Conservation (phyloP, 2,888 invertebrate genomes). For the Cheilosia vernalis region DNA sequence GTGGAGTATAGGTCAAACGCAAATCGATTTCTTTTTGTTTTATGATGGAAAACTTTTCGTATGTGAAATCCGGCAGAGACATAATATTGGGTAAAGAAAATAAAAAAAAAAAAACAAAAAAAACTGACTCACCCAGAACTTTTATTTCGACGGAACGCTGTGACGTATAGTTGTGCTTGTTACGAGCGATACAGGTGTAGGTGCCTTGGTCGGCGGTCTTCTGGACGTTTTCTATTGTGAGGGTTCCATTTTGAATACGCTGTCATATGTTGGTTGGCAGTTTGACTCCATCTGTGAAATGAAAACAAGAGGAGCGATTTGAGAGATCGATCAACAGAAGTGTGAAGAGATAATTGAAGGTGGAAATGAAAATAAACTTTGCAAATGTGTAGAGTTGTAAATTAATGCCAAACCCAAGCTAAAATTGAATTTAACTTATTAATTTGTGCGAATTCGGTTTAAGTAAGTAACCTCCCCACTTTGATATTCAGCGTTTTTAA, state of each 20-base stretch:
- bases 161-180: conserved; percentile 91
- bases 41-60: background rate
- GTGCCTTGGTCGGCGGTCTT: conserved; percentile 93
- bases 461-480: no score
- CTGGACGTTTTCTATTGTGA: conserved; percentile 93
- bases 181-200: conserved; percentile 94
- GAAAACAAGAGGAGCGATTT: background rate
- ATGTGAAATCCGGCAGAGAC: background rate
- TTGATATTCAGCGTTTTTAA: no score
- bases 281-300: conserved; percentile 88
- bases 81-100: no score
- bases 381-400: no score
- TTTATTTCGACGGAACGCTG: conserved; percentile 89
- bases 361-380: no score
- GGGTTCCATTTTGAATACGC: conserved; percentile 92
- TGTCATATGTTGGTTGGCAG: conserved; percentile 94
- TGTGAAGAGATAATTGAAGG: background rate
- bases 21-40: conserved; percentile 9
- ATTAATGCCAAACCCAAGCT: no score
- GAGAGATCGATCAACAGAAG: background rate
- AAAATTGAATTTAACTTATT: no score
- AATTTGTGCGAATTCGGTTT: no score
- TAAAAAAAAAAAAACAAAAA: no score
- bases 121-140: conserved; percentile 86
- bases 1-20: conserved; percentile 6